Evolutionary conservation across 1,140 invertebrate species (phyloP), one percentile per base, ranked within the genome.

Genomic region (Brachystomella parvula): DNA sequence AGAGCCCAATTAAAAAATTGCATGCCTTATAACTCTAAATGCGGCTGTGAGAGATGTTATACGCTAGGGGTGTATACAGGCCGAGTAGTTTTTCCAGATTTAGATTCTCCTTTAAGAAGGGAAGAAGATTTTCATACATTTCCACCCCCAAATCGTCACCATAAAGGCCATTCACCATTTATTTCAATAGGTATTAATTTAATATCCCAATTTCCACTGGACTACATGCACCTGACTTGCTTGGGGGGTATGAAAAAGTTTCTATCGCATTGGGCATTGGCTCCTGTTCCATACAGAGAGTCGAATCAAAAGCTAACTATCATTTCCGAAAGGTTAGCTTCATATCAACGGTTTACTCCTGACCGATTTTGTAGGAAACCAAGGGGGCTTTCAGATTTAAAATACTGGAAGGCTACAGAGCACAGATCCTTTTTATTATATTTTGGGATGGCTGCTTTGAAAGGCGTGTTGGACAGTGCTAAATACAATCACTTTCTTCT

Each of bases 401-500:
- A 64, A 24, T 17, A 67, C 31, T 72, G 63, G 59, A 72, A 72
- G 44, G 70, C 68, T 31, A 68, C 67, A 3, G 69, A 71, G 59
- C 66, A 53, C 58, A 53, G 69, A 39, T n/a, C 12, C 2, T 71
- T 71, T 61, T 33, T 71, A 15, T 63, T 68, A 12, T 71, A 68
- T 39, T 39, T 17, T 32, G 69, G 70, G 1, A 56, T 61, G 19
- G 39, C 69, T 24, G 68, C 67, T 0, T 31, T 72, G 0, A 47
- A 61, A 57, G 32, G 28, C 1, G 53, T 72, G 30, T 30, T 72
- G 2, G 1, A 31, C 0, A 26, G 24, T 6, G 2, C 24, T 12
- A 26, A 68, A 17, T 71, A 79, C 73, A n/a, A 71, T 17, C 74
- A 81, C 69, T 81, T 81, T 72, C 30, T 79, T 15, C 24, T 70